A percentile compares a stretch with the other conserved stretches of the same genome.
These are phyloP conservation scores for Semaprochilodus insignis DNA, from an alignment of 2,797 vertebrate species.

Conservation along the genomic window DNA sequence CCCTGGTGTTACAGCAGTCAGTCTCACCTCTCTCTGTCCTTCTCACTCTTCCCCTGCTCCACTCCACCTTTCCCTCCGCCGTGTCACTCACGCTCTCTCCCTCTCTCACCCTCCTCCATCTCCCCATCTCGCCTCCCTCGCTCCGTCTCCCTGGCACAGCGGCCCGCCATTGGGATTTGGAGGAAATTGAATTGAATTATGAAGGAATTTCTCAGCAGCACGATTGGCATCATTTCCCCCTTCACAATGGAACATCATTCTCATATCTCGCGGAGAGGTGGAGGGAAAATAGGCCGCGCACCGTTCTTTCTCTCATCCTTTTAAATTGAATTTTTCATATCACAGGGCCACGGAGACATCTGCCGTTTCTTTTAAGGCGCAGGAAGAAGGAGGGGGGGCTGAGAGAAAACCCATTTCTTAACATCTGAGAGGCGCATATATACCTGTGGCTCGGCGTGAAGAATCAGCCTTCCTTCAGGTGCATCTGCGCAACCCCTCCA, in stretches of 20 bases:
- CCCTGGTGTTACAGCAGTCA: constrained; percentile 44
- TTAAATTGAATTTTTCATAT: constrained; percentile 90
- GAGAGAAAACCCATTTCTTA: constrained; percentile 62
- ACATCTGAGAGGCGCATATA: constrained; percentile 51
- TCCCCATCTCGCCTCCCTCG: constrained; percentile 57
- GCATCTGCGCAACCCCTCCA: constrained; percentile 1
- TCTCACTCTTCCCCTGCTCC: constrained; percentile 27
- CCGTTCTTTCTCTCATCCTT: constrained; percentile 84
- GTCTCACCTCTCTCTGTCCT: constrained; percentile 49
- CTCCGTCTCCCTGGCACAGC: constrained; percentile 72
- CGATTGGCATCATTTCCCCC: constrained; percentile 85
- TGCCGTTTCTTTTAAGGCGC: constrained; percentile 78
- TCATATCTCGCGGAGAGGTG: constrained; percentile 83
- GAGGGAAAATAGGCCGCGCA: constrained; percentile 83
- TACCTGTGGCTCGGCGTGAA: constrained; percentile 46
- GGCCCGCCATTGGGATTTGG: constrained; percentile 82
- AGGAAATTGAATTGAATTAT: constrained; percentile 87
- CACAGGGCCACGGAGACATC: constrained; percentile 82
- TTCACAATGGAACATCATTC: constrained; percentile 86
- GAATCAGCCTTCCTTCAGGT: constrained; percentile 41
- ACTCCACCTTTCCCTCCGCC: constrained; percentile 35
- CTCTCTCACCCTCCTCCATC: constrained; percentile 8
- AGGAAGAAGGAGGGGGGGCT: constrained; percentile 1
- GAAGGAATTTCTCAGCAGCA: constrained; percentile 82
- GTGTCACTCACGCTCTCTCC: constrained; percentile 19